Base-by-base conservation (phyloP, 1,140 invertebrate genomes). In the Oncopeltus fasciatus region DNA sequence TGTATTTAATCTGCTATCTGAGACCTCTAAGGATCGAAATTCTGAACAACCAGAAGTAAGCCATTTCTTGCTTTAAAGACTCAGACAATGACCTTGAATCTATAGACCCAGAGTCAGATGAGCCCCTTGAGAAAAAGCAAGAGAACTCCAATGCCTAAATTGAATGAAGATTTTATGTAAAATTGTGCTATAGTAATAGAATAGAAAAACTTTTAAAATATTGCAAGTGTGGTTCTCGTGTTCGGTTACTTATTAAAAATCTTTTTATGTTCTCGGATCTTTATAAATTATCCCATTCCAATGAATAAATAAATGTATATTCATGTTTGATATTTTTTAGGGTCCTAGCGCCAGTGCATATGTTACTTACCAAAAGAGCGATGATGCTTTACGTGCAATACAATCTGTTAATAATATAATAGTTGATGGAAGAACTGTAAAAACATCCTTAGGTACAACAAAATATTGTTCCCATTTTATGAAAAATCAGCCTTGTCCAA, bases 381-480 rank as follows among this genome's bases (percentile, higher is more conserved):
- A 97, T 72, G 96, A 99, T 80, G 95, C 96, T 59, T 74, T 99
- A 68, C 81, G 90, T 70, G 95, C 96, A 51, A 98, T 99, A 73
- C 86, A 96, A 77, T 87, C 90, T 73, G 92, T 99, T 65, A 98
- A 98, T 78, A 98, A 98, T 78, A 87, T 94, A 70, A 84, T 85
- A 74, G 86, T 99, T 69, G 95, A 98, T 77, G 92, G 92, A 49
- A 80, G 93, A 71, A 87, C 92, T 64, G 83, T 99, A 68, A 98
- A 98, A 80, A 95, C 93, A 64, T 98, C 94, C 66, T 79, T 99
- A 67, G 97, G 97, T 63, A 99, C 97, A 56, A 99, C 97, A 64
- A 99, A 99, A 78, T 99, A 99, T 77, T 99, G 97, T 83, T 97
- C 94, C 74, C 93, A 97, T 77, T 99, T 98, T 77, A 89, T 99